A percentile compares a stretch with the other conserved stretches of the same genome.
These are phyloP conservation scores for Hesperia comma DNA, from an alignment of 2,888 invertebrate species.

Conservation along the genomic window DNA sequence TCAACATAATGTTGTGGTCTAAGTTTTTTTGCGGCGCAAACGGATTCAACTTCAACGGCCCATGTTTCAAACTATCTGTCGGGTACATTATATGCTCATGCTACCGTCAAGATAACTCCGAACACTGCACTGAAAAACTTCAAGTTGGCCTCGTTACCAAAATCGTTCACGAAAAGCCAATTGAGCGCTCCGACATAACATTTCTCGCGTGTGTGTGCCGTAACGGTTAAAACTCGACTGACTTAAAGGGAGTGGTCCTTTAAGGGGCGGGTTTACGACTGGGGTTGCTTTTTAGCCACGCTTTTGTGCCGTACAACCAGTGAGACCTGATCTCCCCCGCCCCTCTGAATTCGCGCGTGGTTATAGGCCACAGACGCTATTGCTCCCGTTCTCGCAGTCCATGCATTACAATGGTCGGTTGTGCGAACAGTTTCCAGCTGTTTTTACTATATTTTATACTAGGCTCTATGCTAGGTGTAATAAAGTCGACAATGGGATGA, in stretches of 20 bases:
- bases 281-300: conserved; percentile 74
- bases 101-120: conserved; percentile 12
- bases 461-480: background rate
- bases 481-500: conserved; percentile 13
- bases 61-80: conserved; percentile 71
- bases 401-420: conserved; percentile 3
- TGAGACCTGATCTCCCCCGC: conserved; percentile 52
- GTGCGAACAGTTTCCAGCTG: conserved; percentile 18
- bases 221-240: conserved; percentile 61
- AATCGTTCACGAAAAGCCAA: conserved; percentile 19
- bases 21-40: conserved; percentile 59
- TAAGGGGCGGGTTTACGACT: conserved; percentile 67
- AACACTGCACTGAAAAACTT: conserved; percentile 40
- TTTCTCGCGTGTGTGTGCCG: conserved; percentile 50
- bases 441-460: background rate
- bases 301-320: conserved; percentile 65
- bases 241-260: conserved; percentile 70
- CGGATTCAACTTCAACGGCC: conserved; percentile 70
- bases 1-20: conserved; percentile 79
- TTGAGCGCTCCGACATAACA: conserved; percentile 2
- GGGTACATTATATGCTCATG: conserved; percentile 67
- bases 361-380: background rate
- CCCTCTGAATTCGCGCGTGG: conserved; percentile 36
- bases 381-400: background rate
- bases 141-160: background rate